Percentiles rank a stretch among this genome's conserved stretches.
Conservation (phyloP, 2,797 vertebrate species). For the Ambastaia sidthimunki region DNA sequence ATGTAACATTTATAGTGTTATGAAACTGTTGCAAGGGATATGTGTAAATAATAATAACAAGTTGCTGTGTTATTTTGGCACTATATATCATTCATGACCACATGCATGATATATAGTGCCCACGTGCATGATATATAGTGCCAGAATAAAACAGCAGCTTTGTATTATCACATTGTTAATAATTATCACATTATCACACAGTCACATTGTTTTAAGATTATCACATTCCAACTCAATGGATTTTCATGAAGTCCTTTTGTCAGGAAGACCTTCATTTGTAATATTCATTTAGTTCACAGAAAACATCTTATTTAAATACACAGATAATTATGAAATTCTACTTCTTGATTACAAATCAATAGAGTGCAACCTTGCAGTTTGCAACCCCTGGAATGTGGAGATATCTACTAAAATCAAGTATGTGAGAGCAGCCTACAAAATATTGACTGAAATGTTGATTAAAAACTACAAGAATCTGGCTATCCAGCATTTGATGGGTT, state of each 20-base stretch:
- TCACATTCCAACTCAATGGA: background rate
- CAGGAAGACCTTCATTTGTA: background rate
- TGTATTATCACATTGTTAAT: too few species aligned
- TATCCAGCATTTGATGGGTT: background rate
- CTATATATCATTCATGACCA: background rate
- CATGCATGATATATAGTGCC: too few species aligned
- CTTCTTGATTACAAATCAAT: too few species aligned
- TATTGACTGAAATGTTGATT: conserved; percentile 37
- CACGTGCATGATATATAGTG: too few species aligned
- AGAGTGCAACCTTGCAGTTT: background rate
- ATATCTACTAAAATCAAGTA: background rate
- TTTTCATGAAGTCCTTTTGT: background rate
- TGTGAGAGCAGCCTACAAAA: conserved; percentile 19
- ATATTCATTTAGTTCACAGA: background rate
- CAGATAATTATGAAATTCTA: background rate
- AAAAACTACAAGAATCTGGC: conserved; percentile 10
- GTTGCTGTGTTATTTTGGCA: background rate
- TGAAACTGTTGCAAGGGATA: background rate
- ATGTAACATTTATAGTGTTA: background rate
- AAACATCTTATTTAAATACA: background rate
- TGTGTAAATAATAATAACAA: background rate
- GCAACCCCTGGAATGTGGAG: background rate
- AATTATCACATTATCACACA: too few species aligned
- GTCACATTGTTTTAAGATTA: conserved; percentile 1
- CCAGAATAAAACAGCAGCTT: too few species aligned